Conservation (phyloP, 2,113 vertebrate genomes). For the Numenius arquata region DNA sequence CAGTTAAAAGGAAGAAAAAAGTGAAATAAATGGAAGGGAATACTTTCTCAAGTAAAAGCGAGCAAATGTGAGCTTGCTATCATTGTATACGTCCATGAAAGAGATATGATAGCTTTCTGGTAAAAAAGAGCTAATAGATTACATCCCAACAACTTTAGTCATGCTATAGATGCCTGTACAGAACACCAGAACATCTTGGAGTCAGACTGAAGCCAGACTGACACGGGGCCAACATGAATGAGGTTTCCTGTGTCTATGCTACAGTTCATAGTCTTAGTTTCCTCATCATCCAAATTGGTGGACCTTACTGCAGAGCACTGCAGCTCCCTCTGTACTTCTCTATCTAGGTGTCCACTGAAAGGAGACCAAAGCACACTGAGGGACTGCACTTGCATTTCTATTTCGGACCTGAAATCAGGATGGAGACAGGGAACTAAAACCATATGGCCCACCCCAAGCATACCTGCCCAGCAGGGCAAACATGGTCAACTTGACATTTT, state of each 20-base stretch:
- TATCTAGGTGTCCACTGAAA: background rate
- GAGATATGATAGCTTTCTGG: background rate
- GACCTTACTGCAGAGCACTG: background rate
- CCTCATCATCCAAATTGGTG: background rate
- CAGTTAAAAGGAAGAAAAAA: background rate
- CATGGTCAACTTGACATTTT: accelerated
- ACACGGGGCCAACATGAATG: background rate
- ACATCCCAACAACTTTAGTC: background rate
- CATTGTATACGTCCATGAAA: background rate
- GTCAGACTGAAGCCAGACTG: background rate
- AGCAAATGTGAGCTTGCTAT: background rate
- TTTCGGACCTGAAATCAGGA: background rate
- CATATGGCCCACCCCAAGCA: background rate
- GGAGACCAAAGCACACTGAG: background rate
- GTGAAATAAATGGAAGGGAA: background rate
- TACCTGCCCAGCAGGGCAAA: too few relatives aligned
- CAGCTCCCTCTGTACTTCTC: background rate
- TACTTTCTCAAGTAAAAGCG: background rate
- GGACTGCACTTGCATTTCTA: accelerated
- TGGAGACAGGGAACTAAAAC: background rate
- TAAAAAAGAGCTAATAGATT: background rate
- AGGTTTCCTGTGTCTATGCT: background rate
- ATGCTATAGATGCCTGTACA: background rate
- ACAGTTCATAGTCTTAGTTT: background rate
- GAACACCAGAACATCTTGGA: background rate